Conservation (phyloP, 1,140 invertebrate species). For the Hormaphis cornu region DNA sequence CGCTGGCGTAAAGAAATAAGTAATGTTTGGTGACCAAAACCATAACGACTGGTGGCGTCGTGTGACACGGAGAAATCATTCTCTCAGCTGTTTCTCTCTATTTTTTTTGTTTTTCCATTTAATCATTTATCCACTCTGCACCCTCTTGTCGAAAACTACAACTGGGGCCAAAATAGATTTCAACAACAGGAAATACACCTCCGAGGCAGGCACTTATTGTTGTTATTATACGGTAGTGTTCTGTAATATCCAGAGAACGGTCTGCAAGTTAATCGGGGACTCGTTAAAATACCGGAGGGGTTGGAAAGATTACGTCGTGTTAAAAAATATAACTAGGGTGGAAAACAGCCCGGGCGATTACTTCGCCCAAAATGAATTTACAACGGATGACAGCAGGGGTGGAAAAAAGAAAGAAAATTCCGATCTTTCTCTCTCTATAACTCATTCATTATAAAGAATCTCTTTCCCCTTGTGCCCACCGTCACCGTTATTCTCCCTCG, state of each 20-base stretch:
- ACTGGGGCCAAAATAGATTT: background rate
- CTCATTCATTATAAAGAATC: background rate
- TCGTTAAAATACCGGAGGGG: slow-evolving; percentile 25
- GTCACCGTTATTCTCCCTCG: background rate
- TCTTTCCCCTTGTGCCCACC: background rate
- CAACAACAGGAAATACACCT: background rate
- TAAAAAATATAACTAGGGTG: slow-evolving; percentile 19
- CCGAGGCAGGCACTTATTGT: slow-evolving; percentile 20
- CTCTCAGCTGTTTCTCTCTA: background rate
- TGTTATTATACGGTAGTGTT: slow-evolving; percentile 6
- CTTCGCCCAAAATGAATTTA: slow-evolving; percentile 27
- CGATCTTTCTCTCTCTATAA: background rate
- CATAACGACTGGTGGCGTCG: too few species aligned
- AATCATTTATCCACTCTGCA: background rate
- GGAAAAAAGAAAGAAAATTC: slow-evolving; percentile 3
- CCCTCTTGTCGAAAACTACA: background rate
- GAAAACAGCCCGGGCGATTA: slow-evolving; percentile 28
- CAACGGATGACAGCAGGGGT: slow-evolving; percentile 14
- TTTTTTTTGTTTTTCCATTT: too few species aligned
- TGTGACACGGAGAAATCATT: too few species aligned
- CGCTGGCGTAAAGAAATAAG: too few species aligned
- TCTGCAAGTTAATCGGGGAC: slow-evolving; percentile 21
- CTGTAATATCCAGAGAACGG: background rate
- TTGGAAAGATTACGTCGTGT: slow-evolving; percentile 27
- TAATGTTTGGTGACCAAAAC: too few species aligned